These are phyloP conservation scores for Drosophila obscura DNA, from an alignment of 1,140 invertebrate species.

Conservation along the genomic window DNA sequence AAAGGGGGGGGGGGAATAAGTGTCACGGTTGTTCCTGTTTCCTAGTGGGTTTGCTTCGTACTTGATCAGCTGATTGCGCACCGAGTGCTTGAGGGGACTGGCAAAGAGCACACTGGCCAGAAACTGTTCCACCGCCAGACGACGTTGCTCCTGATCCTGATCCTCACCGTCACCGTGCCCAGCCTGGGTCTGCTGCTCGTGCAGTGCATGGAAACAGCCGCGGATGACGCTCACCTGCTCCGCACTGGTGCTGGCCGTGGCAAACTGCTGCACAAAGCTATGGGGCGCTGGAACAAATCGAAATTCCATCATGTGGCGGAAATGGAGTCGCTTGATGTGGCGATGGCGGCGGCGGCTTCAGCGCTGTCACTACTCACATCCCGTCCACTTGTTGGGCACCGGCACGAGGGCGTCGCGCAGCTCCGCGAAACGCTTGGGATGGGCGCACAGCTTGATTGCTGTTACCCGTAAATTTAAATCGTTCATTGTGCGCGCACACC, in stretches of 20 bases:
- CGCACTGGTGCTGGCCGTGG: constrained; percentile 22
- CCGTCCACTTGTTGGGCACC: constrained; percentile 39
- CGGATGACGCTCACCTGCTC: constrained; percentile 38
- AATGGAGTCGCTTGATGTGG: not conserved
- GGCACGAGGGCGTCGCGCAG: constrained; percentile 34
- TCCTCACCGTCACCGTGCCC: not conserved
- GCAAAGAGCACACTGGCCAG: constrained; percentile 52
- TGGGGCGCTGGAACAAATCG: constrained; percentile 8
- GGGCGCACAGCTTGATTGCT: constrained; percentile 53
- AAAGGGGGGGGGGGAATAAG: not conserved
- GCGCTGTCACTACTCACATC: constrained; percentile 27
- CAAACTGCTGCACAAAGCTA: constrained; percentile 34
- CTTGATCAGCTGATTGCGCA: constrained; percentile 57
- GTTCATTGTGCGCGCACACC: constrained; percentile 35
- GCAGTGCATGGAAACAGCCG: constrained; percentile 8
- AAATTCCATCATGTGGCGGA: not conserved
- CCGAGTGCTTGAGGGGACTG: constrained; percentile 55
- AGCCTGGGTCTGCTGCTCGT: not conserved
- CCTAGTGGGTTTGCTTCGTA: constrained; percentile 1
- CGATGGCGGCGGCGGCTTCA: too few species aligned
- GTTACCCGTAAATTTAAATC: constrained; percentile 59
- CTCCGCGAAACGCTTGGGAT: constrained; percentile 47
- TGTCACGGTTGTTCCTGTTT: not conserved
- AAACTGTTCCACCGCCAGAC: constrained; percentile 16
- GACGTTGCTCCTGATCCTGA: not conserved